Conservation (phyloP, 1,140 invertebrate species). For the Caenorhabditis tropicalis region DNA sequence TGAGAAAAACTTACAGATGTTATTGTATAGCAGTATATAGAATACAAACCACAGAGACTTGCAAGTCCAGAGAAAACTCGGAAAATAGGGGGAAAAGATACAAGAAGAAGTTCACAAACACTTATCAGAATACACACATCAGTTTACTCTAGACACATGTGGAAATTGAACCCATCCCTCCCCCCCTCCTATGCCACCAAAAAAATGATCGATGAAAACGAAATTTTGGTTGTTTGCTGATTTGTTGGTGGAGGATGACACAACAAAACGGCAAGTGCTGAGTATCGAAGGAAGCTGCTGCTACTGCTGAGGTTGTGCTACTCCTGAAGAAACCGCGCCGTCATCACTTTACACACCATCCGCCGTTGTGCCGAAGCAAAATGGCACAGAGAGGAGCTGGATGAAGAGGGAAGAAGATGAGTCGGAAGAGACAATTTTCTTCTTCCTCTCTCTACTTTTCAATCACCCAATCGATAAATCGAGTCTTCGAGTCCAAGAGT, state of each 20-base stretch:
- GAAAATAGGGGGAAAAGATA: no score
- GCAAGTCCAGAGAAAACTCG: no score
- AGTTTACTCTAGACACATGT: neutral
- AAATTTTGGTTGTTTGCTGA: constrained; percentile 26
- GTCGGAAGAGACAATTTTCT: neutral
- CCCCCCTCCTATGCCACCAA: neutral
- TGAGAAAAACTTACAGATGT: no score
- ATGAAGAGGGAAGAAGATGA: constrained; percentile 14
- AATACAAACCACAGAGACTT: no score
- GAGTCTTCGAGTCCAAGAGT: constrained; percentile 21
- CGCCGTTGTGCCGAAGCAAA: neutral
- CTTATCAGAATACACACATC: no score
- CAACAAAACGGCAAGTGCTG: constrained; percentile 37
- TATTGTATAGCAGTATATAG: no score
- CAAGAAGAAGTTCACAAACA: no score
- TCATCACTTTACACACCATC: constrained; percentile 43
- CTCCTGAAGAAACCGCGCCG: constrained; percentile 38
- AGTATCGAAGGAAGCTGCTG: constrained; percentile 33
- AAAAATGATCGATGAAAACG: neutral
- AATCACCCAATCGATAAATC: constrained; percentile 34
- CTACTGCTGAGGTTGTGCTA: constrained; percentile 37
- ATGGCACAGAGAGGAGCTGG: constrained; percentile 32
- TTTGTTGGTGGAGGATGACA: constrained; percentile 33
- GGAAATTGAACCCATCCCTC: neutral
- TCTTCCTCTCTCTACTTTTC: no score